Conservation (phyloP, 2,113 vertebrate species). For the Oplegnathus fasciatus region DNA sequence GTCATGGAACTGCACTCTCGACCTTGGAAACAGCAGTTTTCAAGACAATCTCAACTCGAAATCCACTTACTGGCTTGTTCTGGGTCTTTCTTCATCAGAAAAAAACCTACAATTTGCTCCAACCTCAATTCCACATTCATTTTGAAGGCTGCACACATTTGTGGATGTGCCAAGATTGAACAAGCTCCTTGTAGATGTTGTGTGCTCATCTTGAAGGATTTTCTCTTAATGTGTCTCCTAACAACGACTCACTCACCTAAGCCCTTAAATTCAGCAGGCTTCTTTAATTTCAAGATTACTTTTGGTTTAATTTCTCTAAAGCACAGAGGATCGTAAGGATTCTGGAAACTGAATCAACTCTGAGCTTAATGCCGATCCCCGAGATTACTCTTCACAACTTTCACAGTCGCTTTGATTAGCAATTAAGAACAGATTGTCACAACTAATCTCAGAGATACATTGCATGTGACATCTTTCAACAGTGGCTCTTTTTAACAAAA, state of each 20-base stretch:
- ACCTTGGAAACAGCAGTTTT: too few species aligned
- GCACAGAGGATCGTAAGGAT: neutral
- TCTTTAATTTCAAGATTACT: conserved; percentile 7
- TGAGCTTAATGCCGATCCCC: neutral
- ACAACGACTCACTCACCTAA: neutral
- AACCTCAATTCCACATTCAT: neutral
- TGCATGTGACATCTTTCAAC: conserved; percentile 3
- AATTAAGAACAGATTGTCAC: conserved; percentile 20
- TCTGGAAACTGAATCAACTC: neutral
- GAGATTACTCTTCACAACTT: conserved; percentile 36
- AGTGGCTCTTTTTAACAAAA: conserved; percentile 20
- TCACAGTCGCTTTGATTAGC: conserved; percentile 1
- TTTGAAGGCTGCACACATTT: conserved; percentile 5
- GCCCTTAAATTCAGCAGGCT: conserved; percentile 7
- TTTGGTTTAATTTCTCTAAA: conserved; percentile 34
- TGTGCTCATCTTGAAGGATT: conserved; percentile 15
- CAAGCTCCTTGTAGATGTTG: neutral
- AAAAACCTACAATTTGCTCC: too few species aligned
- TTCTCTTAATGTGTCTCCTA: conserved; percentile 26
- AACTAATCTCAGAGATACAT: conserved; percentile 30
- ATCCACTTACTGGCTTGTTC: neutral
- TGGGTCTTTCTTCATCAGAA: neutral
- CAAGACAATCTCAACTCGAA: neutral
- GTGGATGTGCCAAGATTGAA: neutral
- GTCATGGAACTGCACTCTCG: too few species aligned